These are phyloP conservation scores for Coracias cyanogaster DNA, from an alignment of 2,797 vertebrate species.

Conservation along the genomic window DNA sequence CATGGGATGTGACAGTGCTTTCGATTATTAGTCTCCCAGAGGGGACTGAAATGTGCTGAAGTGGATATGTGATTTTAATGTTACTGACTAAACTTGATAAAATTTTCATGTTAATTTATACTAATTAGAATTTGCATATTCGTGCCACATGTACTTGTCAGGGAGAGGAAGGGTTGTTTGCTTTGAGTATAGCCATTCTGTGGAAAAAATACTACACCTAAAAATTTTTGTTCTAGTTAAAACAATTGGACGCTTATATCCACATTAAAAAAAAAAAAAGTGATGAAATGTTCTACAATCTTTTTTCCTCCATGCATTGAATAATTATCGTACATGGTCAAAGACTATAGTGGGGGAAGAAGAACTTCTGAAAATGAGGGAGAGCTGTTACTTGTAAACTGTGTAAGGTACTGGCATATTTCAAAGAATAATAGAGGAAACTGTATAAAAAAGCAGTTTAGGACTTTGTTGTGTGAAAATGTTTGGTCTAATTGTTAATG, in stretches of 20 bases:
- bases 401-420: neutral
- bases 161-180: neutral
- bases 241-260: neutral
- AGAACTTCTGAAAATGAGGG: neutral
- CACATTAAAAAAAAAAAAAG: neutral
- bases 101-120: neutral
- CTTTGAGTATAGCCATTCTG: neutral
- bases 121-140: neutral
- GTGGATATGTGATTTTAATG: neutral
- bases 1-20: neutral
- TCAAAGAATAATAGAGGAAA: neutral
- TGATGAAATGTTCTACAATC: neutral
- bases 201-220: neutral
- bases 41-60: neutral
- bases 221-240: neutral
- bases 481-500: neutral
- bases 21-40: neutral
- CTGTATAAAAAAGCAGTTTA: neutral
- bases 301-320: neutral
- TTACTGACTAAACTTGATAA: neutral
- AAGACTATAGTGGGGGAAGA: neutral
- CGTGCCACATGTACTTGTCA: neutral
- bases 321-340: neutral
- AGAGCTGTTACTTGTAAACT: neutral
- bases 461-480: neutral